These are phyloP conservation scores for Lasioglossum zephyrum DNA, from an alignment of 2,888 invertebrate genomes.

Conservation along the genomic window DNA sequence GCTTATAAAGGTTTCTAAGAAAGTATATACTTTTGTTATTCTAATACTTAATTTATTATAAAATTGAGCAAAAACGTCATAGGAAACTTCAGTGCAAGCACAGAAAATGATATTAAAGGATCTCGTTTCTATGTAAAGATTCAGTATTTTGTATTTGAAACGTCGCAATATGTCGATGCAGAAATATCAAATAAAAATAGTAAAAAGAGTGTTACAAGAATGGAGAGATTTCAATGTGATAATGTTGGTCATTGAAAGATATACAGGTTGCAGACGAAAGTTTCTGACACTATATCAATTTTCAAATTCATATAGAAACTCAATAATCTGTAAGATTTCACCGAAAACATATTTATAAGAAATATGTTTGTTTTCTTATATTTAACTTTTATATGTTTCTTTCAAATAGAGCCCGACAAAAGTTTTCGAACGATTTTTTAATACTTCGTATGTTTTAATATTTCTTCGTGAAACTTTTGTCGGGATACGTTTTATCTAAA, in stretches of 20 bases:
- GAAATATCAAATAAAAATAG: constrained; percentile 39
- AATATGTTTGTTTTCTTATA: no score
- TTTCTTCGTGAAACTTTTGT: no score
- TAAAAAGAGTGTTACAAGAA: constrained; percentile 28
- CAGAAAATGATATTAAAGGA: constrained; percentile 31
- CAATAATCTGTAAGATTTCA: no score
- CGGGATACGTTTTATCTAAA: no score
- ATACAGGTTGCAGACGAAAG: not conserved
- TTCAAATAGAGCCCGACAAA: no score
- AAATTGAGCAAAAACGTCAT: constrained; percentile 77
- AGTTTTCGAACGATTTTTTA: no score
- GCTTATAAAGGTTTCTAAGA: constrained; percentile 47
- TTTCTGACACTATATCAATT: no score
- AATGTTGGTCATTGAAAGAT: constrained; percentile 39
- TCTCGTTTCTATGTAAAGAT: constrained; percentile 20
- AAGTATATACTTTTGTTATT: constrained; percentile 49
- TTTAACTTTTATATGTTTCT: no score
- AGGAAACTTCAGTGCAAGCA: constrained; percentile 60
- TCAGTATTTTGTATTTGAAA: constrained; percentile 14
- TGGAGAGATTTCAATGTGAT: constrained; percentile 28
- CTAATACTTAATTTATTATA: constrained; percentile 66
- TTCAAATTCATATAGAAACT: no score
- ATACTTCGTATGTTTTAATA: no score
- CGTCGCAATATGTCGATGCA: constrained; percentile 9
- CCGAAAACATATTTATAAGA: no score